Evolutionary conservation across 2,797 vertebrate genomes (phyloP), one percentile per base, ranked within the genome.

Genomic region (Channa striata): DNA sequence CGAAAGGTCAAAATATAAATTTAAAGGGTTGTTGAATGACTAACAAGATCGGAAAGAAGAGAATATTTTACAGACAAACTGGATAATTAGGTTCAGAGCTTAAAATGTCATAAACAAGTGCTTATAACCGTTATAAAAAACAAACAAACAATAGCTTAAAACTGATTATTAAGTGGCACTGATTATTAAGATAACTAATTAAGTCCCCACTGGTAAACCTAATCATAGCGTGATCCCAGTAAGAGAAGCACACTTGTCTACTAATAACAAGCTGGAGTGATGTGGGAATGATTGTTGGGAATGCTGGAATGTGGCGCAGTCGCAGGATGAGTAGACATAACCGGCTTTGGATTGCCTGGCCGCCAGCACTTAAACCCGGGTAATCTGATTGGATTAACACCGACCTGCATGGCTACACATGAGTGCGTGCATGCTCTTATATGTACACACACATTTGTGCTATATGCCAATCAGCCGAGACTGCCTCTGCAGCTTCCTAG

Each of bases 321-420:
- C 51, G 16, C 59, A 7, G 86, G 88, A 92, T 93, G 85, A 92
- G 81, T 59, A 72, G 72, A 82, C 80, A 30, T 92, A 93, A 93
- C 90, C 82, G 74, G 91, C 88, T 93, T 93, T 92, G 84, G 87
- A 83, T 84, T 14, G 73, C 82, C 77, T 23, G 86, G 81, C 75
- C 82, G 84, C 84, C 87, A 79, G 83, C 63, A 76, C 87, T 93
- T 93, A 95, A 93, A 93, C 90, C 90, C 63, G 36, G 72, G 82
- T 93, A 93, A 94, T 94, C 93, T 93, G 93, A 93, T 93, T 91
- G 91, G 94, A 94, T 94, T 95, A 94, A 91, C 91, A 92, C 83
- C 82, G 84, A 87, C 92, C 88, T 87, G 92, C 83, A 81, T 82
- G 78, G 82, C 75, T 89, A 78, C 69, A 75, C 74, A 82, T 62